Evolutionary conservation across 1,140 invertebrate genomes (phyloP).

Genomic region (Lordiphosa clarofinis): DNA sequence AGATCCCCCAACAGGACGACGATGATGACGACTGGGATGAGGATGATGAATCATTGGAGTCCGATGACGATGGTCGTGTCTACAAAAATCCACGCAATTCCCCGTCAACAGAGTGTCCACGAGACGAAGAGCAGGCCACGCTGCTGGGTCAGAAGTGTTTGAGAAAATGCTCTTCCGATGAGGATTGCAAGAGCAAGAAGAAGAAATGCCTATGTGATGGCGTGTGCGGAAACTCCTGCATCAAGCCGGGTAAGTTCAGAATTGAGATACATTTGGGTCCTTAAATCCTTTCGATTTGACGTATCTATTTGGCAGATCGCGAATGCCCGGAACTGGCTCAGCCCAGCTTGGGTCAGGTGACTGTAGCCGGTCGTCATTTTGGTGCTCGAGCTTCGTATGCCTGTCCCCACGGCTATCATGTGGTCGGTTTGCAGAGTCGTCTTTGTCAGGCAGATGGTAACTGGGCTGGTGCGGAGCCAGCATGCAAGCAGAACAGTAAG

Average conservation of each 20-base stretch:
- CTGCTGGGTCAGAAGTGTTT: conserved; percentile 90
- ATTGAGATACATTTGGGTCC: background rate
- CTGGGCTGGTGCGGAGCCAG: conserved; percentile 93
- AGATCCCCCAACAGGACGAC: conserved; percentile 81
- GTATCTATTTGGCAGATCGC: conserved; percentile 83
- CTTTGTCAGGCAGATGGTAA: conserved; percentile 94
- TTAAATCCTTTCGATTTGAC: conserved; percentile 26
- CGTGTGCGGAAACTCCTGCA: conserved; percentile 97
- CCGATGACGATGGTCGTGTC: conserved; percentile 83
- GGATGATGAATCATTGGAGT: conserved; percentile 81
- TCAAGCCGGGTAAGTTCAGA: conserved; percentile 88
- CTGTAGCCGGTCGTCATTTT: conserved; percentile 87
- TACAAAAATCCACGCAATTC: conserved; percentile 95
- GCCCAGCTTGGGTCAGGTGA: conserved; percentile 86
- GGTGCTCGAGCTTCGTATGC: conserved; percentile 88
- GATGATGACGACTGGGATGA: conserved; percentile 85
- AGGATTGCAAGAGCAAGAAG: conserved; percentile 97
- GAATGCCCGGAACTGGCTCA: conserved; percentile 89
- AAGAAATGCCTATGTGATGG: conserved; percentile 98
- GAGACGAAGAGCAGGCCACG: conserved; percentile 87
- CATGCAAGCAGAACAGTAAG: conserved; percentile 93
- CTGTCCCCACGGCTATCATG: conserved; percentile 91
- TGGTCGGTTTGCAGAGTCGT: conserved; percentile 91
- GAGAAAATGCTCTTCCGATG: conserved; percentile 94
- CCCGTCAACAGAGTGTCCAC: conserved; percentile 89